Evolutionary conservation across 2,888 invertebrate genomes (phyloP), one percentile per base, ranked within the genome.

Genomic region (Sussaba pulchella): DNA sequence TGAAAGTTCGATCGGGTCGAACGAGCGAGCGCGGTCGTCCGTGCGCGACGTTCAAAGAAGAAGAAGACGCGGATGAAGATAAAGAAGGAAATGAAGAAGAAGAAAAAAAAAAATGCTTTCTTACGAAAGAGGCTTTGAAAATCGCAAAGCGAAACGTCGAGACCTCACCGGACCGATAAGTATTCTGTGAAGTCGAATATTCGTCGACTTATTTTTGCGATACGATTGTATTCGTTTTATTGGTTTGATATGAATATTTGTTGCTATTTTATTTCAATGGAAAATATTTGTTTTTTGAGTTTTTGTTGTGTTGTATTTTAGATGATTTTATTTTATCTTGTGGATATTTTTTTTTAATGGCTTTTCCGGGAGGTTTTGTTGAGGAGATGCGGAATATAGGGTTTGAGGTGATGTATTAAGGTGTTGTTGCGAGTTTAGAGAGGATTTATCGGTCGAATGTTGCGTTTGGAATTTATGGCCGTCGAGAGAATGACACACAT

Each of bases 1-100:
- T 79, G 79, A 75, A 75, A 79, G 74, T 79, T 79, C 79, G 79
- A 79, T 79, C 79, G 74, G 79, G 70, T 75, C 63, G 67, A 61
- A 67, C 52, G 36, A 39, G 74, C 75, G n/a, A n/a, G 74, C 31
- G 66, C 63, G 64, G 75, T 45, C 39, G 10, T n/a, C 41, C 64
- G 63, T 71, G 63, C 57, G 59, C 64, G 47, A 54, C 57, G 57
- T 50, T 21, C 50, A 21, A 41, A 43, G 45, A 69, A 54, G 50
- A 50, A 43, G 21, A 61, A n/a, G 50, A 50, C 52, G 36, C 54
- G 17, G 31, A 64, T 54, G 39, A 41, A 69, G 31, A 63, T 10
- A 17, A 69, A 64, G 47, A 26, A 21, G 21, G 36, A 36, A 19
- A 26, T 10, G 39, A 59, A 17, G 36, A 57, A 52, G 36, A 70